Percentiles rank a stretch among this genome's conserved stretches.
Evolutionary conservation across 2,113 vertebrate genomes (phyloP).

Genomic region (Ptyas mucosa): DNA sequence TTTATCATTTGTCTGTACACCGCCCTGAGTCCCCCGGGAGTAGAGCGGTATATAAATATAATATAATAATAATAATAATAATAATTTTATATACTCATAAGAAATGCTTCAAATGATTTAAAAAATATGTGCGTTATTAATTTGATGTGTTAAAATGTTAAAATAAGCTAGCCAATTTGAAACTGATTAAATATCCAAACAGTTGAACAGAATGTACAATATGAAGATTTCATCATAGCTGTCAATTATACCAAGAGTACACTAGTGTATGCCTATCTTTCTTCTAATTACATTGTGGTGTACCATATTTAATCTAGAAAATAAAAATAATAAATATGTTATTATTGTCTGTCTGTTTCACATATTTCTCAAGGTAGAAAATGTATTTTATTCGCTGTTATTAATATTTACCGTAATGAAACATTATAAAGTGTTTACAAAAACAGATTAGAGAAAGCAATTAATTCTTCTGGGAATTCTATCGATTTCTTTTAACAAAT

Average conservation of each 20-base stretch:
- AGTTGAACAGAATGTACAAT: not conserved
- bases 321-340: not conserved
- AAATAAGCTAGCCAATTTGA: not conserved
- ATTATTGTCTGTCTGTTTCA: not conserved
- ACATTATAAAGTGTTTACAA: conserved; percentile 28
- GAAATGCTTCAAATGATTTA: not conserved
- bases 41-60: too few species aligned
- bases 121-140: not conserved
- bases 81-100: not conserved
- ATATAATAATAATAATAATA: too few species aligned
- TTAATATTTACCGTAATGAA: not conserved
- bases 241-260: not conserved
- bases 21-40: too few species aligned
- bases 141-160: not conserved
- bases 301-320: not conserved
- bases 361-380: not conserved
- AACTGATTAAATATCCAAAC: not conserved
- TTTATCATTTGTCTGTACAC: too few species aligned
- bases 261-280: not conserved
- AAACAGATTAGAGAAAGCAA: conserved; percentile 10
- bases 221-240: not conserved
- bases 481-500: conserved; percentile 31
- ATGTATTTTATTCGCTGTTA: not conserved
- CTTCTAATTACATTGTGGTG: not conserved
- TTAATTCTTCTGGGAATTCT: conserved; percentile 30